These are phyloP conservation scores for Danio tinwini DNA, from an alignment of 2,797 vertebrate genomes.

Conservation along the genomic window DNA sequence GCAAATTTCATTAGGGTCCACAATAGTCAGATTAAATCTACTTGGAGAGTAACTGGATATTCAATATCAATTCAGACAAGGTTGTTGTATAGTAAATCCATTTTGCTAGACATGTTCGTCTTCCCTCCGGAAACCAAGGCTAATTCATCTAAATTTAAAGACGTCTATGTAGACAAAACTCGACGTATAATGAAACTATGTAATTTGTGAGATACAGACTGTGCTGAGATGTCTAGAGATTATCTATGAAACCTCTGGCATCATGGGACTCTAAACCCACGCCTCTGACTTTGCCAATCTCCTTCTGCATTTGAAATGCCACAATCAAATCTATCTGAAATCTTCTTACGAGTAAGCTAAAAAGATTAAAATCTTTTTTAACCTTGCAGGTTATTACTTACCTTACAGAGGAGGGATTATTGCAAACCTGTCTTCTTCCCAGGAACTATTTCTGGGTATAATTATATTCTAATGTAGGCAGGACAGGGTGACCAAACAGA, in stretches of 20 bases:
- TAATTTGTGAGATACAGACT: slow-evolving; percentile 8
- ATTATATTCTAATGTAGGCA: slow-evolving; percentile 51
- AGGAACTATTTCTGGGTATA: slow-evolving; percentile 49
- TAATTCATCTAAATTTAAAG: slow-evolving; percentile 26
- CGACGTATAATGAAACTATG: slow-evolving; percentile 3
- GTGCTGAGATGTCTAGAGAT: slow-evolving; percentile 40
- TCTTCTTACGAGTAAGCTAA: slow-evolving; percentile 53
- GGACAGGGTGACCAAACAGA: slow-evolving; percentile 20
- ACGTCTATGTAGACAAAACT: neutral
- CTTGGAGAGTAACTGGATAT: slow-evolving; percentile 42
- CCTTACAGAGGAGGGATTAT: slow-evolving; percentile 59
- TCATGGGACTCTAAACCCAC: slow-evolving; percentile 27
- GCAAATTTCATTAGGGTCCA: slow-evolving; percentile 75
- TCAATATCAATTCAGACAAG: slow-evolving; percentile 28
- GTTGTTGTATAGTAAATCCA: slow-evolving; percentile 31
- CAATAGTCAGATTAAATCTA: slow-evolving; percentile 46
- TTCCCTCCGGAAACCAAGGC: neutral
- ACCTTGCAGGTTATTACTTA: slow-evolving; percentile 54
- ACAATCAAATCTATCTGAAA: slow-evolving; percentile 56
- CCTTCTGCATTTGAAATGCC: slow-evolving; percentile 60
- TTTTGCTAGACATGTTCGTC: slow-evolving; percentile 1
- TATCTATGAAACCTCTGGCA: slow-evolving; percentile 37
- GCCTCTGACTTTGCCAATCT: slow-evolving; percentile 58
- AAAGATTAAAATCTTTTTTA: slow-evolving; percentile 59
- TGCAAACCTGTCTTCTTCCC: slow-evolving; percentile 57